Conservation (phyloP, 2,797 vertebrate species). For the Leptoclinus maculatus region DNA sequence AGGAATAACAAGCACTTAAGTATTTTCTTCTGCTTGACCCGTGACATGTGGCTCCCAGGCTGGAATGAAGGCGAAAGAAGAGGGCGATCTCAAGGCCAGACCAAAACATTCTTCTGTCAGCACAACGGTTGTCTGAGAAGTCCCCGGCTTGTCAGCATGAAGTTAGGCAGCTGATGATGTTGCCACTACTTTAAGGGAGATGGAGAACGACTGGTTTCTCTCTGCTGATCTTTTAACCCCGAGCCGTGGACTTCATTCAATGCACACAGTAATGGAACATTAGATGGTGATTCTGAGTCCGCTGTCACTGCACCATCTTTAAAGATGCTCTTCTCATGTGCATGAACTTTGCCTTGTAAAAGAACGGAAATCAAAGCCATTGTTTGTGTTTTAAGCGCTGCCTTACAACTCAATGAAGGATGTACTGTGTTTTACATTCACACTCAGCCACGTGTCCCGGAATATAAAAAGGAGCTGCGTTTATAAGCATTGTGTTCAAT, state of each 20-base stretch:
- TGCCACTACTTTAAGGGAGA: slow-evolving; percentile 28
- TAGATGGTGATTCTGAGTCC: not conserved
- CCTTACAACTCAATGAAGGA: not conserved
- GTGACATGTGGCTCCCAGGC: slow-evolving; percentile 61
- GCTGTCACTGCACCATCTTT: not conserved
- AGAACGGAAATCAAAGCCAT: not conserved
- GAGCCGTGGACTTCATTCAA: slow-evolving; percentile 13
- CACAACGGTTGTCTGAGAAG: slow-evolving; percentile 47
- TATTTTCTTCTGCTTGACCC: slow-evolving; percentile 75
- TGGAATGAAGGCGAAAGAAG: slow-evolving; percentile 36
- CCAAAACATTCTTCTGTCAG: slow-evolving; percentile 69
- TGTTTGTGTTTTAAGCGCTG: slow-evolving; percentile 13
- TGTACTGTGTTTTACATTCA: not conserved
- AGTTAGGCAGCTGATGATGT: slow-evolving; percentile 44
- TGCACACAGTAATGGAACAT: not conserved
- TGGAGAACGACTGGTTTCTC: slow-evolving; percentile 38
- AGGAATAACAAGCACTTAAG: slow-evolving; percentile 75
- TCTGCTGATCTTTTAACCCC: slow-evolving; percentile 46
- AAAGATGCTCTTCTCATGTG: not conserved
- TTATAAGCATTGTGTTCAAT: slow-evolving; percentile 3
- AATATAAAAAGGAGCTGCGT: slow-evolving; percentile 7
- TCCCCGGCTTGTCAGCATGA: slow-evolving; percentile 68
- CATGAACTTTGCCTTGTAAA: not conserved
- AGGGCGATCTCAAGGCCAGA: slow-evolving; percentile 49
- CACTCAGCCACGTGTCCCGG: slow-evolving; percentile 8